A percentile compares a stretch with the other conserved stretches of the same genome.
Evolutionary conservation across 2,888 invertebrate genomes (phyloP).

Genomic region (Ethmia dodecea): DNA sequence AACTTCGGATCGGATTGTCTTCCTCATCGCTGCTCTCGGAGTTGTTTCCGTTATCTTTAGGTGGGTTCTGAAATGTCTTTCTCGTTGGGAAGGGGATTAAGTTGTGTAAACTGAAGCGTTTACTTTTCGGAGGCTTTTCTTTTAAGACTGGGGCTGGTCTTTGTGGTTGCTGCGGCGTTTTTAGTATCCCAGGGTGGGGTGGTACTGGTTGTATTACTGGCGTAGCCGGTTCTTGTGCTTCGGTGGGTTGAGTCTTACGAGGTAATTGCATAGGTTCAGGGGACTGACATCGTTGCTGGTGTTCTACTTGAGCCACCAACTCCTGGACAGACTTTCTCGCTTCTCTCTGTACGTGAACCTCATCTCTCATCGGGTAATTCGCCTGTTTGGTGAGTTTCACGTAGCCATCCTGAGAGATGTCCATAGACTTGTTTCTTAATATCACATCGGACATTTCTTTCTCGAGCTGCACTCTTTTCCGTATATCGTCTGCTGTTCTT

Average conservation of each 20-base stretch:
- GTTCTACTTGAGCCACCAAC: slow-evolving; percentile 79
- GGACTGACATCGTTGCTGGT: slow-evolving; percentile 56
- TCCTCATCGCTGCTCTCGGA: slow-evolving; percentile 80
- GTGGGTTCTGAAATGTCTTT: slow-evolving; percentile 65
- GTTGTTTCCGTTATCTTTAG: slow-evolving; percentile 67
- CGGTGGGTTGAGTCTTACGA: slow-evolving; percentile 51
- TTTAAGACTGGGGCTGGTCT: slow-evolving; percentile 66
- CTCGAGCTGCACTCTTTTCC: slow-evolving; percentile 55
- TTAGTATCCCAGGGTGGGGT: slow-evolving; percentile 46
- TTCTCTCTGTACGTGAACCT: slow-evolving; percentile 41
- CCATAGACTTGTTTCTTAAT: slow-evolving; percentile 50
- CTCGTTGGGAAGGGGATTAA: slow-evolving; percentile 72
- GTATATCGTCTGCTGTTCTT: slow-evolving; percentile 65
- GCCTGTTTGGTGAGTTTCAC: slow-evolving; percentile 62
- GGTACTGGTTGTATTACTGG: slow-evolving; percentile 35
- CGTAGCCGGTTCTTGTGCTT: slow-evolving; percentile 29
- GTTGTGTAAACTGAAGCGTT: slow-evolving; percentile 71
- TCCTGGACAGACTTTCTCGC: slow-evolving; percentile 79
- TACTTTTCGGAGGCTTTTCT: slow-evolving; percentile 67
- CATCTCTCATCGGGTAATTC: slow-evolving; percentile 31
- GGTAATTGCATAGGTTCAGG: slow-evolving; percentile 53
- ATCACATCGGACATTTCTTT: slow-evolving; percentile 58
- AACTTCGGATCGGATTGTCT: slow-evolving; percentile 62
- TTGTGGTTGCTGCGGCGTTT: slow-evolving; percentile 67
- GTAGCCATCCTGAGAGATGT: slow-evolving; percentile 72